phyloP scores from a whole-genome alignment of 64 coral and sea anemone species.

The Porites lutea region DNA sequence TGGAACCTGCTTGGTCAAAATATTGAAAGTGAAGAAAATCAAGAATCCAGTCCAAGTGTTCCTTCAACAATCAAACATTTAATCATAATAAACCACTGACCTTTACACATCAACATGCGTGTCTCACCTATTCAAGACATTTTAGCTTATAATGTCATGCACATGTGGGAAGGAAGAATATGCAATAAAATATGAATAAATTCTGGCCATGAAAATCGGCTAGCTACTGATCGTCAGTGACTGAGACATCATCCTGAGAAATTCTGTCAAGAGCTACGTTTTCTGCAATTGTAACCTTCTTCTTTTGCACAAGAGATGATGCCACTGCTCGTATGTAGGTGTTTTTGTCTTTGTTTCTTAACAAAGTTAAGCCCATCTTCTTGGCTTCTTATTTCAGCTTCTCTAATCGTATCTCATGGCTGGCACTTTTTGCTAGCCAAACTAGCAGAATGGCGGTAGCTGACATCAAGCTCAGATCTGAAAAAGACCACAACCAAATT shows the following conservation, averaged over 20 bases:
- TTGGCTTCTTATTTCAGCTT: not conserved
- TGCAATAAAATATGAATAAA: too few relatives aligned
- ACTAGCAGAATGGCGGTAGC: slow-evolving; percentile 7
- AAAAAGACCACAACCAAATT: not conserved
- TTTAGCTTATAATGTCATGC: too few relatives aligned
- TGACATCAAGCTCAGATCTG: slow-evolving; percentile 9
- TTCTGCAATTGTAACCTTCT: slow-evolving; percentile 6
- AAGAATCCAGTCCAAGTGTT: too few relatives aligned
- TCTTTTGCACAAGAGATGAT: not conserved
- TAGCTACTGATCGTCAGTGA: not conserved
- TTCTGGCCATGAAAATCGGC: too few relatives aligned
- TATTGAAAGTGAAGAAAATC: too few relatives aligned
- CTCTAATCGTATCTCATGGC: not conserved
- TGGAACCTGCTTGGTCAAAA: too few relatives aligned
- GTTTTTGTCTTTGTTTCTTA: slow-evolving; percentile 6
- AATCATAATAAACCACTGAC: not conserved
- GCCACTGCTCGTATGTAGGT: slow-evolving; percentile 10
- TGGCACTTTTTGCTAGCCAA: not conserved
- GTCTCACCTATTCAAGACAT: too few relatives aligned
- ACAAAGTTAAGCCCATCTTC: not conserved
- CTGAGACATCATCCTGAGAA: not conserved
- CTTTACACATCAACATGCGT: too few relatives aligned
- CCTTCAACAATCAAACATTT: too few relatives aligned
- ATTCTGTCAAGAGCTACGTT: not conserved
- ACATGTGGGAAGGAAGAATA: too few relatives aligned